Percentiles rank a stretch among this genome's conserved stretches.
Conservation (phyloP, 2,888 invertebrate genomes). For the Melikaiella ostensackeni region DNA sequence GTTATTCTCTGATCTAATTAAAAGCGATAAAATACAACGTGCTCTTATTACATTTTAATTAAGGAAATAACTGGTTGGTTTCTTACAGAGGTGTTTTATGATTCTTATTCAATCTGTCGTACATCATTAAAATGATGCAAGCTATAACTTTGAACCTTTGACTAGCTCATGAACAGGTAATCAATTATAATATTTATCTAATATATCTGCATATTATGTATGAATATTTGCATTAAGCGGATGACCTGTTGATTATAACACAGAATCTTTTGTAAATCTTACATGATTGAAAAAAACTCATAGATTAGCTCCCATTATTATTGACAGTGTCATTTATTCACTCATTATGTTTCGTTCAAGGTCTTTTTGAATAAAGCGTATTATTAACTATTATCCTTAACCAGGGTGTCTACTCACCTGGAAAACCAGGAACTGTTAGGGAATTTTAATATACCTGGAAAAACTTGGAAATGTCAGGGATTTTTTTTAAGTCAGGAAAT, state of each 20-base stretch:
- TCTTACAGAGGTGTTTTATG: not conserved
- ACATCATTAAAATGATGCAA: not conserved
- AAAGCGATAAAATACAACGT: not conserved
- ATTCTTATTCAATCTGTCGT: not conserved
- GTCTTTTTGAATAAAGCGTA: not conserved
- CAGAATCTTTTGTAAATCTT: not conserved
- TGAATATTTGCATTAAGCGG: not conserved
- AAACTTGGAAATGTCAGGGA: no score
- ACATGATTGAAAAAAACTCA: not conserved
- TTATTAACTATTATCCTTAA: not conserved
- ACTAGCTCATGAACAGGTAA: not conserved
- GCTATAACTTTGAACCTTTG: not conserved
- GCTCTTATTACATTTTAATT: not conserved
- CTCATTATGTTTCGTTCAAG: not conserved
- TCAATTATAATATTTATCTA: not conserved
- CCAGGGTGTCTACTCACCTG: no score
- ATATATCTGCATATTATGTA: not conserved
- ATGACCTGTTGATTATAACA: not conserved
- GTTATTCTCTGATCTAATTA: no score
- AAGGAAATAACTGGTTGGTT: not conserved
- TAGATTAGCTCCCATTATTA: not conserved
- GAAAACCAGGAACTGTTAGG: no score
- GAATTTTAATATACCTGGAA: no score
- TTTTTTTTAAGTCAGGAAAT: no score
- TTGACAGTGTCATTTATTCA: not conserved